Conservation (phyloP, 2,113 vertebrate species). For the Scopus umbretta region DNA sequence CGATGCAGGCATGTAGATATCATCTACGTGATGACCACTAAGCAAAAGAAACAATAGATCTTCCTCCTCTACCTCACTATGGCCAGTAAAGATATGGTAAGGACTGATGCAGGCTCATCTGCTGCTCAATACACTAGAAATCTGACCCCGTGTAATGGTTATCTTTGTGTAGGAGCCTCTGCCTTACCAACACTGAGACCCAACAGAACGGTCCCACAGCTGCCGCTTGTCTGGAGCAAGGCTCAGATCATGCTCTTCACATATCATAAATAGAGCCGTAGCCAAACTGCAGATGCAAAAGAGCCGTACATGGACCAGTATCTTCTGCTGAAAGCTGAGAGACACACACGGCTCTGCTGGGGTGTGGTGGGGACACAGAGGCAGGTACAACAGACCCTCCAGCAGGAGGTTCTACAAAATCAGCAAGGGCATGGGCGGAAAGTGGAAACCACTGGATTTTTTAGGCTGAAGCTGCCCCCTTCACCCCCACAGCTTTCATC, state of each 20-base stretch:
- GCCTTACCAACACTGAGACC: not conserved
- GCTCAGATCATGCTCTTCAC: not conserved
- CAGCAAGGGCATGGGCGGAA: not conserved
- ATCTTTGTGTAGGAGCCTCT: not conserved
- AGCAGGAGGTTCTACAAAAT: not conserved
- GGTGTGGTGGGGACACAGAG: not conserved
- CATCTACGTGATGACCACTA: not conserved
- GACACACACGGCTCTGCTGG: not conserved
- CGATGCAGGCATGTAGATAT: not conserved
- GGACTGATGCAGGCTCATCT: not conserved
- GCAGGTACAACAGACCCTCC: not conserved
- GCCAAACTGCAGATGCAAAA: not conserved
- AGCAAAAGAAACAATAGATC: not conserved
- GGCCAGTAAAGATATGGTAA: not conserved
- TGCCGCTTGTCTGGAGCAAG: not conserved
- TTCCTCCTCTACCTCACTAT: not conserved
- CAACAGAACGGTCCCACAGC: not conserved
- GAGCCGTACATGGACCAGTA: not conserved
- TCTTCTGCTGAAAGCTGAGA: not conserved
- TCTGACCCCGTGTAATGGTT: fast-evolving
- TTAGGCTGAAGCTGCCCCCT: not conserved
- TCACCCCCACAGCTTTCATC: not conserved
- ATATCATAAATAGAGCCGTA: not conserved
- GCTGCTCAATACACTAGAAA: not conserved
- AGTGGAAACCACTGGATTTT: not conserved